Conservation (phyloP, 1,140 invertebrate genomes). For the Drusus annulatus region DNA sequence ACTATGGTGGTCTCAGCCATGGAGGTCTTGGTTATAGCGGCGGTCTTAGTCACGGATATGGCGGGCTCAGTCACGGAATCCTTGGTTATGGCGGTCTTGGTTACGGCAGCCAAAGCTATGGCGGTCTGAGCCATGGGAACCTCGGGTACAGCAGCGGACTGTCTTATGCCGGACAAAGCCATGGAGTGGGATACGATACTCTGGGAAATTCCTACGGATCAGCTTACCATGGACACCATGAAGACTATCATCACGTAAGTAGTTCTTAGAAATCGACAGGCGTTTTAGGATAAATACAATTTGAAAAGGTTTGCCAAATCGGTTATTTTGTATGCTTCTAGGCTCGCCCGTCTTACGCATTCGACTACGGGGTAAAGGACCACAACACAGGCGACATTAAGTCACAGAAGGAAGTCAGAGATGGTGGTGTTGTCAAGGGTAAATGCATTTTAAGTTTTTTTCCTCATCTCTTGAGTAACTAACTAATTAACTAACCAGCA, state of each 20-base stretch:
- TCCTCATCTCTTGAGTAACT: not conserved
- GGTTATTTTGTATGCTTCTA: slow-evolving; percentile 47
- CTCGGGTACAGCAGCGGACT: slow-evolving; percentile 28
- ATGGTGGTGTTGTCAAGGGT: slow-evolving; percentile 74
- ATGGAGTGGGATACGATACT: not conserved
- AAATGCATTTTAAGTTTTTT: not conserved
- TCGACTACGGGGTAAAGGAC: slow-evolving; percentile 72
- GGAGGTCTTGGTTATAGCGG: not conserved
- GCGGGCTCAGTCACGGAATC: slow-evolving; percentile 32
- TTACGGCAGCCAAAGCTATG: slow-evolving; percentile 3
- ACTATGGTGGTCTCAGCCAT: not conserved
- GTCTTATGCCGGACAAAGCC: not conserved
- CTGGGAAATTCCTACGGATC: not conserved
- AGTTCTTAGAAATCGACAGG: not conserved
- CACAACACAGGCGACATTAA: slow-evolving; percentile 72
- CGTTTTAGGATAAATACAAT: no score
- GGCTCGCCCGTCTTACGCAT: slow-evolving; percentile 70
- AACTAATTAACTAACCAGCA: no score
- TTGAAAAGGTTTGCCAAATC: no score
- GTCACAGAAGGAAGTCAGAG: slow-evolving; percentile 71
- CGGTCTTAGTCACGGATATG: slow-evolving; percentile 6
- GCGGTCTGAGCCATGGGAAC: slow-evolving; percentile 33
- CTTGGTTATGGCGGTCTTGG: slow-evolving; percentile 34
- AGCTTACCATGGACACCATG: slow-evolving; percentile 4
- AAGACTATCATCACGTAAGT: slow-evolving; percentile 18